Conservation (phyloP, 2,888 invertebrate species). For the Watsonalla binaria region DNA sequence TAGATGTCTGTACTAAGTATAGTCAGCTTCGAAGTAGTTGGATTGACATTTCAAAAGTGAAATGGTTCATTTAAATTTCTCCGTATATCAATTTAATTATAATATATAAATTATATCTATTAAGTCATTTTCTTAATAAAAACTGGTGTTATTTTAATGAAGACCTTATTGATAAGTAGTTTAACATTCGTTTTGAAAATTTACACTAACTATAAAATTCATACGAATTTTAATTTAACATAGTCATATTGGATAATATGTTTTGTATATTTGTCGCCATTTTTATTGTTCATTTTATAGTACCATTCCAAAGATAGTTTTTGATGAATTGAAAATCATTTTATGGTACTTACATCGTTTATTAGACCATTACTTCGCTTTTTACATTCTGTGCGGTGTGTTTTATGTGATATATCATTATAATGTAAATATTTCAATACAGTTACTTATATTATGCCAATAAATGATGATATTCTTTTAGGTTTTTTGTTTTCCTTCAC, state of each 20-base stretch:
- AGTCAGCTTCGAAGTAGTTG: no score
- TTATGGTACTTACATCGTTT: conserved; percentile 38
- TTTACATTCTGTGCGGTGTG: conserved; percentile 63
- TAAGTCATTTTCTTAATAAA: not conserved
- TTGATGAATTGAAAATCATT: not conserved
- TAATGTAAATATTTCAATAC: conserved; percentile 69
- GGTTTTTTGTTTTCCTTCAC: conserved; percentile 33
- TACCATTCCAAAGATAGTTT: conserved; percentile 61
- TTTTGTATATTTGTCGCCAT: conserved; percentile 13
- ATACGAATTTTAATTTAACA: conserved; percentile 4
- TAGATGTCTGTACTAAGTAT: no score
- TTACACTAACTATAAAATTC: conserved; percentile 20
- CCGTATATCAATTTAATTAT: no score
- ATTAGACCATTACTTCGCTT: conserved; percentile 48
- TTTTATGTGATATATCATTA: conserved; percentile 74
- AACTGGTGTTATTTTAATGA: conserved; percentile 21
- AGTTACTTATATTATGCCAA: conserved; percentile 62
- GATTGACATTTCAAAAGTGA: no score
- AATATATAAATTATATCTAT: conserved; percentile 5
- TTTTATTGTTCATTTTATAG: conserved; percentile 19
- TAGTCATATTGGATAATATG: conserved; percentile 16
- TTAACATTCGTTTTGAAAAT: conserved; percentile 8
- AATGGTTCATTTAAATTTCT: no score
- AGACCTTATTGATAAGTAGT: conserved; percentile 21
- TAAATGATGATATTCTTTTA: conserved; percentile 74